Evolutionary conservation across 1,140 invertebrate genomes (phyloP), one percentile per base, ranked within the genome.

Genomic region (Drosophila pectinifera): DNA sequence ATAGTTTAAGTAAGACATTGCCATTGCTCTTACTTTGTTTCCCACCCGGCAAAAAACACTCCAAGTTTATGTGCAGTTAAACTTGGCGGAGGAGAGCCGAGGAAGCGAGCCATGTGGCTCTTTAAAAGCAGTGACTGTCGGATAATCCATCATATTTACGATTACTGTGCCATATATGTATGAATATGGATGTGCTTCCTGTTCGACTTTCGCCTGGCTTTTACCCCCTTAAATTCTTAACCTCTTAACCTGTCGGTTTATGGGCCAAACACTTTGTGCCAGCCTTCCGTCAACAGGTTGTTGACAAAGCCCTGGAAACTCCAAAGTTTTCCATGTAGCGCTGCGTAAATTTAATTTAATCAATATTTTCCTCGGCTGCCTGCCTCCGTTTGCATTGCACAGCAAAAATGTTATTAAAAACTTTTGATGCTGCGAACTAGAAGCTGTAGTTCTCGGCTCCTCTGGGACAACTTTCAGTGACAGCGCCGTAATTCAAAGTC

Each of bases 131-230:
- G 3, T 56, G 76, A 59, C 81, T 59, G 62, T 54, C 39, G 31
- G 45, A 64, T 86, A 74, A 85, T 85, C 82, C 82, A 85, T 85
- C 78, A 85, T 53, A 68, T 85, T 85, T 82, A 85, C 82, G 82
- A 75, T 80, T 82, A 74, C 75, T 78, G 68, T 55, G 48, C 68
- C 68, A 79, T 65, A 79, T 49, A 53, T 18, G 49, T 53, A 42
- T 73, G 53, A 68, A 74, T 63, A 78, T 78, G 57, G 42, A 59
- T 63, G 49, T 48, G 31, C 13, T 42, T 26, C 10, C 14, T 26
- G 38, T 16, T 34, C 39, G 42, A 31, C 65, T 65, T 41, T 58
- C 48, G 7, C 11, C 16, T 42, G 43, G 59, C 65, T 54, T 69
- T 69, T 28, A 14, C 10, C 4, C n/a, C 5, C 4, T 57, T 63